These are phyloP conservation scores for Phylloscopus trochiloides DNA, from an alignment of 2,113 vertebrate species.

Conservation along the genomic window DNA sequence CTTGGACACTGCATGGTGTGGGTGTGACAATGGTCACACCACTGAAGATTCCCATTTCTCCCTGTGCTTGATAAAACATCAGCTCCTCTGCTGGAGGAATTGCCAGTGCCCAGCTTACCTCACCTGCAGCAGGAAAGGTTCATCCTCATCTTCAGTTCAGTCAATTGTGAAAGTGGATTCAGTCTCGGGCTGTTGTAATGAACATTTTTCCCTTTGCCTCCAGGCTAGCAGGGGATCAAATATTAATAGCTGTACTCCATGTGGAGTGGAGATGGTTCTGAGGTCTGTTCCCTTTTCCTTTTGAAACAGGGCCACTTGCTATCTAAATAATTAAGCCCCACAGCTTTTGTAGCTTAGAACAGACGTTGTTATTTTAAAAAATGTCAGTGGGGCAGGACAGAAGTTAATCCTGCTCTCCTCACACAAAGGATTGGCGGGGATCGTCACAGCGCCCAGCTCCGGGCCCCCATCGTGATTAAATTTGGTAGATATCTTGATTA, in stretches of 20 bases:
- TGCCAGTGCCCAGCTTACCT: not conserved
- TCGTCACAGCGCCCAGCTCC: not conserved
- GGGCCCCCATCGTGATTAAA: not conserved
- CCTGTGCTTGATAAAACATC: not conserved
- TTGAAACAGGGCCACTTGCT: conserved; percentile 48
- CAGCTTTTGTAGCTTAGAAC: conserved; percentile 35
- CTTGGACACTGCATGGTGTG: too few relatives aligned
- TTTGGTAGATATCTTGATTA: conserved; percentile 48
- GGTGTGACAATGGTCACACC: not conserved
- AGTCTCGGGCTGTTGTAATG: conserved; percentile 9
- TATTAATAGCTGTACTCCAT: conserved; percentile 52
- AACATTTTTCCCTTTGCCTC: conserved; percentile 53
- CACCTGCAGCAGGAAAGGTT: not conserved
- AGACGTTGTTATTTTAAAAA: conserved; percentile 46
- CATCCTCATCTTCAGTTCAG: not conserved
- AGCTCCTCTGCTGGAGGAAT: not conserved
- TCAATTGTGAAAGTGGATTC: not conserved
- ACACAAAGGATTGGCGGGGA: not conserved
- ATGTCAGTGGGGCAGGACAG: conserved; percentile 44
- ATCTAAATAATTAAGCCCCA: conserved; percentile 55
- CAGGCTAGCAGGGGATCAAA: conserved; percentile 50
- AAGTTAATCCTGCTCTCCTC: not conserved
- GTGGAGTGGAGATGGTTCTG: not conserved
- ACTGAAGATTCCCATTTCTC: not conserved
- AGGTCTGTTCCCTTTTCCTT: conserved; percentile 41